A percentile compares a stretch with the other conserved stretches of the same genome.
Evolutionary conservation across 1,140 invertebrate genomes (phyloP).

Genomic region (Subanguina moxae): DNA sequence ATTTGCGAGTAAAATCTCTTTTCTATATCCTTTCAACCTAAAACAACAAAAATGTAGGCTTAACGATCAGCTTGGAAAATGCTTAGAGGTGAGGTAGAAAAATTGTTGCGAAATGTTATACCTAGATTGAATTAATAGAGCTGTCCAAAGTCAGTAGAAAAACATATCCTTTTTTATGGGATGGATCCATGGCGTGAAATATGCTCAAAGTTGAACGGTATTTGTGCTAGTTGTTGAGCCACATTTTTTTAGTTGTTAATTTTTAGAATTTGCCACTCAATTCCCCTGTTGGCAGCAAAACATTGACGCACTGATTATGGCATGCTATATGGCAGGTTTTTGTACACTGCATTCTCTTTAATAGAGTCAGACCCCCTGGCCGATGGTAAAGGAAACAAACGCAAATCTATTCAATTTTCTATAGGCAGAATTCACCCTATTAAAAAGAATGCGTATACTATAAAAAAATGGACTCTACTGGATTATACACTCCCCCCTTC

Average conservation of each 20-base stretch:
- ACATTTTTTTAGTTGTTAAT: not conserved
- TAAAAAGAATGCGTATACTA: too few species aligned
- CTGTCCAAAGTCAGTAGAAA: not conserved
- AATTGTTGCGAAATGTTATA: not conserved
- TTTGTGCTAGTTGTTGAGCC: not conserved
- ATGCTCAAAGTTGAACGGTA: slow-evolving; percentile 5
- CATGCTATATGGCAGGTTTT: not conserved
- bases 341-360: too few species aligned
- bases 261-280: not conserved
- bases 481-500: too few species aligned
- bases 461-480: too few species aligned
- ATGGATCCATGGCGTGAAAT: slow-evolving; percentile 7
- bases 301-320: not conserved
- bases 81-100: not conserved
- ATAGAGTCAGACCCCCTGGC: too few species aligned
- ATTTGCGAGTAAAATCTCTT: slow-evolving; percentile 7
- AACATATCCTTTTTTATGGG: slow-evolving; percentile 5
- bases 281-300: slow-evolving; percentile 7
- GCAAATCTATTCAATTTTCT: too few species aligned
- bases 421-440: too few species aligned
- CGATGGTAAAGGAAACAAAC: too few species aligned
- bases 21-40: not conserved
- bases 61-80: not conserved
- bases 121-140: not conserved
- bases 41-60: not conserved